Base-by-base conservation (phyloP, 2,888 invertebrate genomes). In the Drosophila histrio region DNA sequence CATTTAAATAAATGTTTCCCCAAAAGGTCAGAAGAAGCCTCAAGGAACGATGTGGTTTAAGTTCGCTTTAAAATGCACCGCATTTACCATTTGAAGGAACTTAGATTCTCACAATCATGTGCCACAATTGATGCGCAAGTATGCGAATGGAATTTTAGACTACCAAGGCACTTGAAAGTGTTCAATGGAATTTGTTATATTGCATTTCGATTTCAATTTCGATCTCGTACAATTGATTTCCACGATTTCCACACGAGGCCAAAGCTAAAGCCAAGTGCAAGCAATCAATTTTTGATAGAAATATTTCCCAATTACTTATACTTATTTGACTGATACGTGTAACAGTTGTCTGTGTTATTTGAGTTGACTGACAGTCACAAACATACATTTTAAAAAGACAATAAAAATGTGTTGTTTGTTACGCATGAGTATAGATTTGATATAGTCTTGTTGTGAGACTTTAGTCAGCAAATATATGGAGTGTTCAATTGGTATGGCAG, bases 121-220 rank as follows among this genome's bases (percentile, higher is more conserved):
- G 46, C n/a, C 21, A 38, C 26, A 38, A 24, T 24, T 49, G 44
- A 54, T 49, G 24, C 13, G 34, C 54, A 73, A 68, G 56, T 59
- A 63, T 47, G 49, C 38, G 34, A 36, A 26, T 32, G 7, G 30
- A 13, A 60, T 43, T n/a, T 30, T 34, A 39, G 24, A 36, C 24
- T 15, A 34, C 53, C 43, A 26, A 46, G 44, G 60, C 60, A 68
- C 63, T 75, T 26, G 43, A 64, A 52, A 54, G 46, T 43, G 47
- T 56, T 65, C 26, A 19, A 34, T 28, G 57, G 53, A 60, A 62
- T 70, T 47, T 41, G 39, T 32, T 60, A 68, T 68, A 80, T 84
- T 75, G 69, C 56, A 69, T 59, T 75, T 65, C 17, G 32, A 47
- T 28, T 74, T 65, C 17, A 30, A 54, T 38, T 57, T 47, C 15